Evolutionary conservation across 2,797 vertebrate genomes (phyloP).

Genomic region (Falco naumanni): DNA sequence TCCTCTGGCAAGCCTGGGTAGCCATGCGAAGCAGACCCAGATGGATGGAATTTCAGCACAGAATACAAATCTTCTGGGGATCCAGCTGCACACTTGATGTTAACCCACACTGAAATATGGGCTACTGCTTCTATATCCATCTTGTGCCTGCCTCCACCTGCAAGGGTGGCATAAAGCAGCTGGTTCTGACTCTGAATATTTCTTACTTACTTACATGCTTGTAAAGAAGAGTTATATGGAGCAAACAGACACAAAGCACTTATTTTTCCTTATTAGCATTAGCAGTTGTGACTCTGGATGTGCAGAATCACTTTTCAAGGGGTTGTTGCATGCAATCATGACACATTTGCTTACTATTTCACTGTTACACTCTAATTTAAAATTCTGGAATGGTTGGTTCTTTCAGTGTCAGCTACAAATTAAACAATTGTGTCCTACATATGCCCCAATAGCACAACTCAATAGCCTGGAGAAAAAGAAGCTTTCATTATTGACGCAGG

Average conservation of each 20-base stretch:
- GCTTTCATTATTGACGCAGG: not conserved
- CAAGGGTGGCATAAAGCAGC: not conserved
- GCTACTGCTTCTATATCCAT: not conserved
- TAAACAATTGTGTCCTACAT: not conserved
- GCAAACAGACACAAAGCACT: not conserved
- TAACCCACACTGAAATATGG: not conserved
- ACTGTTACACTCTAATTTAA: not conserved
- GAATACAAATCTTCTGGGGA: not conserved
- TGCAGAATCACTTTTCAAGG: not conserved
- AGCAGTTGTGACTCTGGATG: not conserved
- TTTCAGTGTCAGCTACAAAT: not conserved
- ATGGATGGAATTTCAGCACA: not conserved
- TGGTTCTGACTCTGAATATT: not conserved
- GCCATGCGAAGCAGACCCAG: not conserved
- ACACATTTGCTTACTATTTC: not conserved
- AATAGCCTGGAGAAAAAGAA: not conserved
- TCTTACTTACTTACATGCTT: not conserved
- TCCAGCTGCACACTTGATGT: not conserved
- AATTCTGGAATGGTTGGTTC: not conserved
- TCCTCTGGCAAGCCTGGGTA: not conserved
- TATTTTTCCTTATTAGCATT: not conserved
- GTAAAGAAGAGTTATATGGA: not conserved
- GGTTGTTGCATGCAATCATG: not conserved
- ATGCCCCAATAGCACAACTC: not conserved
- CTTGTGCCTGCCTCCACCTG: not conserved